Evolutionary conservation across 2,113 vertebrate species (phyloP), one percentile per base, ranked within the genome.

Genomic region (Ailuropoda melanoleuca): DNA sequence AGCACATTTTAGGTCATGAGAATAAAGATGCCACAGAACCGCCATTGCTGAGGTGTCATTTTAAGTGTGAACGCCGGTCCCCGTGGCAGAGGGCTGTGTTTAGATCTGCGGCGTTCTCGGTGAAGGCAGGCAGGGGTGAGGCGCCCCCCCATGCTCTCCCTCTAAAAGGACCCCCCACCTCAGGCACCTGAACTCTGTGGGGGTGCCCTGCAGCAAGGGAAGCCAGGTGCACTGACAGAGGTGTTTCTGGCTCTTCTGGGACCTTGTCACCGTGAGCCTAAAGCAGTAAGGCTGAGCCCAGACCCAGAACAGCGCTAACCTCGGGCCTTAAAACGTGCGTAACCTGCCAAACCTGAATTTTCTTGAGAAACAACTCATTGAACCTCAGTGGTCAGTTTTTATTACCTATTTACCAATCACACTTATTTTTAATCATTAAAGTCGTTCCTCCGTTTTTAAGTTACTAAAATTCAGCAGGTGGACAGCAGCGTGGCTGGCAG

Each of bases 381-480:
- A 50, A 12, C n/a, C 64, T 37, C 29, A 15, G 29, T 17, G 29
- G 37, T 23, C 15, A n/a, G 46, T 74, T 74, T 72, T 46, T 82
- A 82, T 50, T 72, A 74, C 37, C 46, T 58, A 70, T 58, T 24
- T 95, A 53, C 78, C 46, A 74, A 74, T 77, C 58, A 62, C 3
- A 77, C 72, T 93, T 92, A 26, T 4, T 81, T 88, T 74, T 68
- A 70, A 62, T 19, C 56, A 85, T 87, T 24, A 48, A 96, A 74
- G 88, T 55, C 55, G n/a, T 46, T 23, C n/a, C 37, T 74, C 53
- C 80, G 46, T 75, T 62, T 93, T 92, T 83, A 81, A 88, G 66
- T 56, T 64, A 66, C 56, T 84, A 56, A 77, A 84, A 89, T 23
- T 72, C 48, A 75, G 50, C 29, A 7, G 12, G 58, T 93, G 43